Evolutionary conservation across 2,113 vertebrate species (phyloP).

Genomic region (Psilopogon haemacephalus): DNA sequence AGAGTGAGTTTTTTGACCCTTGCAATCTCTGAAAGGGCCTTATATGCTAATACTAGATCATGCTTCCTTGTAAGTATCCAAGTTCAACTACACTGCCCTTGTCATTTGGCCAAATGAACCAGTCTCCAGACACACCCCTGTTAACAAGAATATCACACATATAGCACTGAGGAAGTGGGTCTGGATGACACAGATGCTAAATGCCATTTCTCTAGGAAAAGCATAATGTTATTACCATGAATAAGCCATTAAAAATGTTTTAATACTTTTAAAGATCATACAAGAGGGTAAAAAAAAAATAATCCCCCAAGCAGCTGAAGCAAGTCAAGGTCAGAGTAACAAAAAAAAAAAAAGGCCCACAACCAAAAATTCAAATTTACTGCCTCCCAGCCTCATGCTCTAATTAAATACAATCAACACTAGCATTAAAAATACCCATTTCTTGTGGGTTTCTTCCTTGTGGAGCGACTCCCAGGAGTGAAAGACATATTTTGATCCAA

Average conservation of each 20-base stretch:
- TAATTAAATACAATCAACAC: conserved; percentile 55
- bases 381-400: conserved; percentile 2
- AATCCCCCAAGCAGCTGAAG: not conserved
- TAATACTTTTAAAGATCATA: not conserved
- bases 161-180: not conserved
- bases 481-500: not conserved
- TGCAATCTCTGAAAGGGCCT: not conserved
- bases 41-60: not conserved
- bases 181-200: not conserved
- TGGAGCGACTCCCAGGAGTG: not conserved
- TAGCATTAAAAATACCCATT: not conserved
- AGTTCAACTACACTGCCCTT: not conserved
- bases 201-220: not conserved
- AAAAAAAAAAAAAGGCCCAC: not conserved
- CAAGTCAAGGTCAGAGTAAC: conserved; percentile 5
- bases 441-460: not conserved
- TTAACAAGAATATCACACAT: not conserved
- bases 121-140: not conserved
- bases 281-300: not conserved
- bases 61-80: not conserved
- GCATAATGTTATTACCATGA: not conserved
- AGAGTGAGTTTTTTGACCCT: not conserved
- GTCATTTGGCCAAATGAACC: not conserved
- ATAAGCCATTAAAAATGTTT: not conserved
- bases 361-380: not conserved